Conservation (phyloP, 2,888 invertebrate species). For the Chorisops tibialis region DNA sequence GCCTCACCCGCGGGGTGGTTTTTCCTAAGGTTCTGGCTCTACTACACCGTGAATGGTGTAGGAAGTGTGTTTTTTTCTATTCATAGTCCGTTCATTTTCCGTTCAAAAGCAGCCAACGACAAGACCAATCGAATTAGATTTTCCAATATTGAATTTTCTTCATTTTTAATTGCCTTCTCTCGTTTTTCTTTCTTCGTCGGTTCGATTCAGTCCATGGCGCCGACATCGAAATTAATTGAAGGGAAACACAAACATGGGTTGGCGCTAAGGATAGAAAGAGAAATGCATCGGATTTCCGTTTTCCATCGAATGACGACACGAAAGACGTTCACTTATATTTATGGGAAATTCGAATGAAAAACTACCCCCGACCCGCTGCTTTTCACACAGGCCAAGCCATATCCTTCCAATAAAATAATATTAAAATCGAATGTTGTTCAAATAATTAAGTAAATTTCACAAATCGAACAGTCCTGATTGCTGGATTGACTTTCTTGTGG, state of each 20-base stretch:
- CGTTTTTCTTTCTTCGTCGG: slow-evolving; percentile 19
- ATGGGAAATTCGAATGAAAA: not conserved
- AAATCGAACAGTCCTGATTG: too few relatives aligned
- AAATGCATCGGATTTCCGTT: not conserved
- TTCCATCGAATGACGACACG: not conserved
- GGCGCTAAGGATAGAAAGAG: not conserved
- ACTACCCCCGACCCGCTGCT: too few relatives aligned
- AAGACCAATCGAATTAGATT: slow-evolving; percentile 26
- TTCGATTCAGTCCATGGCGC: slow-evolving; percentile 21
- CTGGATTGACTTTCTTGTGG: too few relatives aligned
- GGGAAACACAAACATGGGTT: slow-evolving; percentile 15
- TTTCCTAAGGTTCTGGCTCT: too few relatives aligned
- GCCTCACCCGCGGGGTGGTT: too few relatives aligned
- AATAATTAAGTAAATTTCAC: too few relatives aligned
- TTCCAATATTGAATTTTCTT: slow-evolving; percentile 28
- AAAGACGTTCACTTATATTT: not conserved
- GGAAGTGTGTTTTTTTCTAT: not conserved
- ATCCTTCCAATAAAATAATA: too few relatives aligned
- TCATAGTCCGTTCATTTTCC: slow-evolving; percentile 6
- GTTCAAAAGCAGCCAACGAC: slow-evolving; percentile 2
- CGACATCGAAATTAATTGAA: slow-evolving; percentile 17
- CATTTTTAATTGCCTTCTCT: slow-evolving; percentile 27
- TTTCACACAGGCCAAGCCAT: too few relatives aligned
- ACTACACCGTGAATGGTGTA: too few relatives aligned
- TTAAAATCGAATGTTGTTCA: too few relatives aligned